Evolutionary conservation across 2,113 vertebrate genomes (phyloP).

Genomic region (Myiopsitta monachus): DNA sequence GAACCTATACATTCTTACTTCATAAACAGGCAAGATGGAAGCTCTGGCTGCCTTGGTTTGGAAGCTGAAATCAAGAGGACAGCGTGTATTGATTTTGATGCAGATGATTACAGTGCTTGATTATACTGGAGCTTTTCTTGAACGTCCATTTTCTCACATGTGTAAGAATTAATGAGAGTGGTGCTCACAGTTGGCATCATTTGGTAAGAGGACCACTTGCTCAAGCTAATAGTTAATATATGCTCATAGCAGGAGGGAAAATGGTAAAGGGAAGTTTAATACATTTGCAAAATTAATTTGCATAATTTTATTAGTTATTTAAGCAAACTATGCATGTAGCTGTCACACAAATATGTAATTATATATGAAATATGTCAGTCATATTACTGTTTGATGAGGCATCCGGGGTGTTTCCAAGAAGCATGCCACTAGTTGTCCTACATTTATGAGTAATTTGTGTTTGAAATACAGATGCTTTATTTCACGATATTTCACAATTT

Average conservation of each 20-base stretch:
- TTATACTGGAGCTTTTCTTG: conserved; percentile 80
- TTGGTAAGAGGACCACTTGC: conserved; percentile 71
- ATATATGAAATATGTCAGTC: background rate
- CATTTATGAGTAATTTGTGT: background rate
- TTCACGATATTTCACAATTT: conserved; percentile 84
- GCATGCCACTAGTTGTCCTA: background rate
- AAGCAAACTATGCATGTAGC: background rate
- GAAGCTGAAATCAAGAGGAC: conserved; percentile 80
- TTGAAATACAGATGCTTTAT: conserved; percentile 78
- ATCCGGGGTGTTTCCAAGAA: background rate
- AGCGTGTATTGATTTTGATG: conserved; percentile 81
- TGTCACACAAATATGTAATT: background rate
- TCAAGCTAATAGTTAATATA: background rate
- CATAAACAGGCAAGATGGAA: background rate
- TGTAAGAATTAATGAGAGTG: conserved; percentile 79
- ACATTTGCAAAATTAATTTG: background rate
- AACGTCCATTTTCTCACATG: conserved; percentile 80
- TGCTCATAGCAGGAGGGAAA: background rate
- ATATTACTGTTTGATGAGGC: background rate
- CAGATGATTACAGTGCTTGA: conserved; percentile 80
- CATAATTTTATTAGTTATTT: background rate
- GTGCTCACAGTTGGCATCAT: conserved; percentile 75
- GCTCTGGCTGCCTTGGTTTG: conserved; percentile 82
- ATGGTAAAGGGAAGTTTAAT: background rate
- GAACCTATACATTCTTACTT: background rate